Base-by-base conservation (phyloP, 2,797 vertebrate genomes). In the Characodon lateralis region DNA sequence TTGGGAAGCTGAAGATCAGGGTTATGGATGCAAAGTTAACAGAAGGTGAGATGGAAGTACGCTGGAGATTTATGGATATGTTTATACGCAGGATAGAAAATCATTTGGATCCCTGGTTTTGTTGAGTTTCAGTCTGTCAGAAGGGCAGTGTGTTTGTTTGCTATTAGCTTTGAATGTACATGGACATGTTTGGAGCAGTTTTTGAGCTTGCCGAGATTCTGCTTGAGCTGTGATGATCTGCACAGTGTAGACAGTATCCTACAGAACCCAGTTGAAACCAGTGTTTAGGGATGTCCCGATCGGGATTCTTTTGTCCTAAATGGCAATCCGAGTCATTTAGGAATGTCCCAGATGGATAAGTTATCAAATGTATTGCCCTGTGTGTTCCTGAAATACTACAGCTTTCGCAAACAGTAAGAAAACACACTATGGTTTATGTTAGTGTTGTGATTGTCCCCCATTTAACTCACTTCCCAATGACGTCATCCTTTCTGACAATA, bases 101-200 rank as follows among this genome's bases (percentile, higher is more conserved):
- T 71, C 1, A 9, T 75, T 59, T 31, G 73, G 51, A 80, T 82
- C 48, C 79, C 43, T 41, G 65, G 59, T 28, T 76, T 75, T 41
- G 22, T 77, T 39, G 79, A 3, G 66, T 72, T 76, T 75, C 35
- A 78, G 70, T n/a, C 35, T 41, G 76, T 53, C 58, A 71, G 31
- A 14, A 53, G 53, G 71, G 74, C 78, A 71, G 63, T 20, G 74
- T 66, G 73, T 22, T 18, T 71, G 18, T 10, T 69, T 43, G 84
- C 8, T 84, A 73, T 90, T 87, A 28, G 78, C 79, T 76, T 3
- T 82, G 86, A 90, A 84, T 66, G 79, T 74, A 77, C 3, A 70
- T 66, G 79, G 75, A 77, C 3, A 70, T 61, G 84, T 88, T 73
- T 79, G 22, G 79, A 71, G 81, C 70, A 65, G 69, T 87, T 72